These are phyloP conservation scores for Kuschelorhynchus macadamiae DNA, from an alignment of 2,888 invertebrate species.

Conservation along the genomic window DNA sequence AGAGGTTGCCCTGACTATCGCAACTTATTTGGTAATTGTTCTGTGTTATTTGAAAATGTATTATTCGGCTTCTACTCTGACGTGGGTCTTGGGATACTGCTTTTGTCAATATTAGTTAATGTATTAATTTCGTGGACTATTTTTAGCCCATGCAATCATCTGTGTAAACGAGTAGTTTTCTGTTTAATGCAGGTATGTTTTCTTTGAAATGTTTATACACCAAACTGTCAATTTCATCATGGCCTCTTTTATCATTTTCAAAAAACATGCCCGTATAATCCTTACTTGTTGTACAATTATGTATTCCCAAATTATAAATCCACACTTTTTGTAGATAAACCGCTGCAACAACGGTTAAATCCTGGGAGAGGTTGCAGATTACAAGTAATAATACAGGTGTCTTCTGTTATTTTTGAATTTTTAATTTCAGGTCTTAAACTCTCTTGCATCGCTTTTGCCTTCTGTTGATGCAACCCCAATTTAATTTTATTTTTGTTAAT, in stretches of 20 bases:
- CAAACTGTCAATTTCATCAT: slow-evolving; percentile 47
- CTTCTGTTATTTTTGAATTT: neutral
- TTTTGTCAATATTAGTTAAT: too few species aligned
- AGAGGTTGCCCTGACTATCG: too few species aligned
- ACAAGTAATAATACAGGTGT: slow-evolving; percentile 40
- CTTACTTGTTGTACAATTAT: slow-evolving; percentile 47
- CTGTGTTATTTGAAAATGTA: too few species aligned
- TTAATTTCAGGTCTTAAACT: slow-evolving; percentile 21
- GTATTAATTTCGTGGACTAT: too few species aligned
- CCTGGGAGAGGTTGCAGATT: slow-evolving; percentile 51
- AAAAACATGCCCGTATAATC: slow-evolving; percentile 49
- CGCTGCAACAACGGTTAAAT: slow-evolving; percentile 43
- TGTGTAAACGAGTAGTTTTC: too few species aligned
- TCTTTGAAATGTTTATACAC: slow-evolving; percentile 44
- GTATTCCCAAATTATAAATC: slow-evolving; percentile 53
- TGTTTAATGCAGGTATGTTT: neutral
- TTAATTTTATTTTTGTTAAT: slow-evolving; percentile 7
- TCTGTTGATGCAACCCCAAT: slow-evolving; percentile 38
- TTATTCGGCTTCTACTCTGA: too few species aligned
- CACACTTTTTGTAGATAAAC: slow-evolving; percentile 53
- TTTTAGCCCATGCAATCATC: too few species aligned
- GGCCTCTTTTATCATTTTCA: slow-evolving; percentile 50
- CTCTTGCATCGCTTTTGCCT: slow-evolving; percentile 44
- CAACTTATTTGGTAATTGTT: too few species aligned
- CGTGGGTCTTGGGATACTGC: too few species aligned